These are phyloP conservation scores for Passer domesticus DNA, from an alignment of 2,113 vertebrate species.

Conservation along the genomic window DNA sequence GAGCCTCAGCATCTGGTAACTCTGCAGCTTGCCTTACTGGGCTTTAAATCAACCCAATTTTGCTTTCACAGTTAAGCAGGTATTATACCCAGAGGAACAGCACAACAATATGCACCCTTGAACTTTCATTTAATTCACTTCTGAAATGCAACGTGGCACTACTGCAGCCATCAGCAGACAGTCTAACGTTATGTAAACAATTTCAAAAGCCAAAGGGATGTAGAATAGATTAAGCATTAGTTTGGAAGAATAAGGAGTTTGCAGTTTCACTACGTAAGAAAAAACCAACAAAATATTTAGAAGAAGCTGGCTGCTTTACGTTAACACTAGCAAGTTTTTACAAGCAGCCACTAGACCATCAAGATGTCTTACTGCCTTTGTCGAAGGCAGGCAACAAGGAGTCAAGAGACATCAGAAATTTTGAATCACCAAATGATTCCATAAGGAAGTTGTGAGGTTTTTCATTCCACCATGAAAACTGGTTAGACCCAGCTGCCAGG, in stretches of 20 bases:
- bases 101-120: not conserved
- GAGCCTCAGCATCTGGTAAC: not conserved
- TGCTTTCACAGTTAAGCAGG: not conserved
- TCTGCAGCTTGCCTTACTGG: not conserved
- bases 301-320: not conserved
- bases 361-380: not conserved
- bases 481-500: not conserved
- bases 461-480: not conserved
- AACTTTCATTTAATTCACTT: conserved; percentile 10
- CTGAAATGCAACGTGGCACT: conserved; percentile 23
- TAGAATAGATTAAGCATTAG: not conserved
- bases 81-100: not conserved
- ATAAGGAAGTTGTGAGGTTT: not conserved
- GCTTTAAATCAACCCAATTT: not conserved
- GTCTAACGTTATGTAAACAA: not conserved
- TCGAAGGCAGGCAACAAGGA: not conserved
- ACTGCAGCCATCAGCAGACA: not conserved
- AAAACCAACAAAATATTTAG: not conserved
- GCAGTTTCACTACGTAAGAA: not conserved
- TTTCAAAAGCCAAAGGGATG: conserved; percentile 8
- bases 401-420: not conserved
- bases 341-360: not conserved
- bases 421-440: not conserved
- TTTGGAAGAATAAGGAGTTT: not conserved
- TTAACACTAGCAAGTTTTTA: not conserved